Base-by-base conservation (phyloP, 2,797 vertebrate genomes). In the Alauda arvensis region DNA sequence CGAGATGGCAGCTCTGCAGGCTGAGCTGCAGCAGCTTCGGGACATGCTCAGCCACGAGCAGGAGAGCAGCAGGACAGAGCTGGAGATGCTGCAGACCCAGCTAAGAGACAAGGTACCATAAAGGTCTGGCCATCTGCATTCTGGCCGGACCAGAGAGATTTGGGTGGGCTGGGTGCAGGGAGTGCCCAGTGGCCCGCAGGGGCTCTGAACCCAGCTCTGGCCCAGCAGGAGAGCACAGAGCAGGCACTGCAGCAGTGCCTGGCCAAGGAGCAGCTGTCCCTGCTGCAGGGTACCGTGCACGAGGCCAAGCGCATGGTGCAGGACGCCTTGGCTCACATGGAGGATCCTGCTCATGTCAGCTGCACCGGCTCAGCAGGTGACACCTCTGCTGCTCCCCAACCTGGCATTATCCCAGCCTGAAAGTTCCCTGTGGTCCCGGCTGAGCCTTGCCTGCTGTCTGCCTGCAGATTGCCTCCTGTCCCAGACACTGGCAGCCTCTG, bases 351-450 rank as follows among this genome's bases (percentile, higher is more conserved):
- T 16, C 98, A 99, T 93, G 95, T 98, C 86, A 96, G 98, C 96
- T 99, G 98, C 91, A 98, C 98, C 0, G 97, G 98, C 89, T 99
- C 98, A 0, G 98, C 99, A 71, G 99, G 99, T 99, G 90, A 77
- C 20, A 13, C 25, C 52, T n/a, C 19, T 4, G 2, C 75, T 77
- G 12, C 34, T 62, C 3, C 52, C 57, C 51, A 45, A 48, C 8
- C 17, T 9, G 11, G 18, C 0, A 0, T 45, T 26, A 31, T 1
- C 18, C 29, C 46, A 39, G 8, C 10, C n/a, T 24, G 2, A 18
- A 13, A 28, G 2, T 6, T 86, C n/a, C 42, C 26, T 8, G 3
- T 16, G 20, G 8, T 57, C 46, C 40, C 2, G 0, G 51, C 77
- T 49, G 46, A 76, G 65, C 15, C 57, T 33, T 75, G 49, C 91